Evolutionary conservation across 2,888 invertebrate genomes (phyloP).

Genomic region (Drosophila pegasa): DNA sequence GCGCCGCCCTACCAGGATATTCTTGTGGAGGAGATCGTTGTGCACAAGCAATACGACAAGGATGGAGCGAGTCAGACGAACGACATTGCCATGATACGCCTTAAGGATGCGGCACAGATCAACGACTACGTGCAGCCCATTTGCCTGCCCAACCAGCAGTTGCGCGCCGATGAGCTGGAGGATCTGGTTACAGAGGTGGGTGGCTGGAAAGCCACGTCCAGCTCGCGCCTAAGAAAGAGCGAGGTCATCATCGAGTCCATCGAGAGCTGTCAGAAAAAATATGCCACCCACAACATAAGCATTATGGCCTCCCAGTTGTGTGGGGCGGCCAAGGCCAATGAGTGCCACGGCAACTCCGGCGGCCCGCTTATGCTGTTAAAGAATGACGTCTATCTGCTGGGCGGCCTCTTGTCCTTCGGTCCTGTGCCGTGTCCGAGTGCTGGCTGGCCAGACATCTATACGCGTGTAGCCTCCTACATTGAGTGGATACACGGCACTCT

Average conservation of each 20-base stretch:
- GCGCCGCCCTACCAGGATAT: conserved; percentile 66
- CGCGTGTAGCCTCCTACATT: conserved; percentile 63
- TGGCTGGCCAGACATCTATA: conserved; percentile 68
- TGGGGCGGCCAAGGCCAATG: conserved; percentile 38
- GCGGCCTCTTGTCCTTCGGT: conserved; percentile 64
- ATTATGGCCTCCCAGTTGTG: conserved; percentile 62
- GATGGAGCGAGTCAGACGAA: conserved; percentile 30
- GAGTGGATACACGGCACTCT: conserved; percentile 61
- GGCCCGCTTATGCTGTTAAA: conserved; percentile 64
- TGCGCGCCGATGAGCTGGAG: conserved; percentile 58
- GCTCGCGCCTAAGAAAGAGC: conserved; percentile 52
- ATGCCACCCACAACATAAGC: conserved; percentile 24
- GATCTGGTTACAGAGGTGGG: conserved; percentile 57
- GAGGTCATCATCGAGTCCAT: conserved; percentile 51
- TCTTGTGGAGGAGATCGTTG: conserved; percentile 43
- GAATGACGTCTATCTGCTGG: conserved; percentile 55
- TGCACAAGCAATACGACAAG: conserved; percentile 40
- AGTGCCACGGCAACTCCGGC: conserved; percentile 64
- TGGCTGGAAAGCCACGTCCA: conserved; percentile 59
- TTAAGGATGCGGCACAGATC: conserved; percentile 31
- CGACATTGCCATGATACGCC: conserved; percentile 64
- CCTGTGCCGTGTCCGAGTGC: conserved; percentile 57
- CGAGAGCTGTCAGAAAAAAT: conserved; percentile 46
- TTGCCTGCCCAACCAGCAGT: conserved; percentile 62
- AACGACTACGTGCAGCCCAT: conserved; percentile 64